Conservation (phyloP, 2,797 vertebrate species). For the Cetoscarus ocellatus region DNA sequence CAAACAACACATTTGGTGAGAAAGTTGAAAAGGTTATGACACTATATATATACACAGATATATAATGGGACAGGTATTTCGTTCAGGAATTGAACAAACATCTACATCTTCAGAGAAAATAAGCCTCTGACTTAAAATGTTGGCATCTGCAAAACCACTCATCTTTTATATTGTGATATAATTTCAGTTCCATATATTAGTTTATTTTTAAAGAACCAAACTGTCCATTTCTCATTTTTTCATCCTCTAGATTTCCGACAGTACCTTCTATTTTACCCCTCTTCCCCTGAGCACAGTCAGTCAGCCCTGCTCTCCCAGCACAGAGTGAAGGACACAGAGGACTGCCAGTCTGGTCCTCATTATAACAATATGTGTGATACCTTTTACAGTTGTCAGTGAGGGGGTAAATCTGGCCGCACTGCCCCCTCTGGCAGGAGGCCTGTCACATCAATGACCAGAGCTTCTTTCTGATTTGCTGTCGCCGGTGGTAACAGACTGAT, state of each 20-base stretch:
- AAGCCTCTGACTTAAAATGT: too few relatives aligned
- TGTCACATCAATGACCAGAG: conserved; percentile 85
- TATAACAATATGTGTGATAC: conserved; percentile 88
- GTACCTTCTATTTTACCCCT: conserved; percentile 1
- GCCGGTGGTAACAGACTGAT: conserved; percentile 77
- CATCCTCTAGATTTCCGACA: conserved; percentile 3
- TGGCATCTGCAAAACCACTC: too few relatives aligned
- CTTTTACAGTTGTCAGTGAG: conserved; percentile 88
- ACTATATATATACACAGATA: too few relatives aligned
- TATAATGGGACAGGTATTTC: too few relatives aligned
- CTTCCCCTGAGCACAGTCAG: conserved; percentile 10
- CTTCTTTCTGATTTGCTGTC: conserved; percentile 75
- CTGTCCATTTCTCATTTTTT: conserved; percentile 21
- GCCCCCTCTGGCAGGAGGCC: conserved; percentile 77
- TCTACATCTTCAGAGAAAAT: too few relatives aligned
- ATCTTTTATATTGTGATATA: too few relatives aligned
- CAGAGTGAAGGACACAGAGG: conserved; percentile 80
- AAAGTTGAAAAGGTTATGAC: too few relatives aligned
- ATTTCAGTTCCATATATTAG: not conserved
- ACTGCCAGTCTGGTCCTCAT: conserved; percentile 83
- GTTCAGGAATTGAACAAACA: too few relatives aligned
- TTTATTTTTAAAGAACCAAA: conserved; percentile 20
- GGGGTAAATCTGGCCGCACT: conserved; percentile 77
- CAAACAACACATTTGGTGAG: too few relatives aligned
- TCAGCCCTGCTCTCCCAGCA: conserved; percentile 23